Evolutionary conservation across 1,140 invertebrate species (phyloP).

Genomic region (Drosophila ficusphila): DNA sequence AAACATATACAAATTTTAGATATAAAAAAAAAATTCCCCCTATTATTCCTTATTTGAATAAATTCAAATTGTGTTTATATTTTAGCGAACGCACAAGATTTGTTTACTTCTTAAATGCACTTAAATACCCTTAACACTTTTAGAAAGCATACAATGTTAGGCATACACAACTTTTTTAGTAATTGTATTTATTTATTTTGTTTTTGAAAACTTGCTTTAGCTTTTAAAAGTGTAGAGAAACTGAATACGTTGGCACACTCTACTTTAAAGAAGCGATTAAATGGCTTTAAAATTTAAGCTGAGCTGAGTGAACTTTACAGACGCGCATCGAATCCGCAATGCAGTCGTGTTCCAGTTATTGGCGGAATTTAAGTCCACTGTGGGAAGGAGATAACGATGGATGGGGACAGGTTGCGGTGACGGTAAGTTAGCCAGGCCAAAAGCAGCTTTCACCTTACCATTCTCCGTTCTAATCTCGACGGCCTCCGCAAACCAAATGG

Average conservation of each 20-base stretch:
- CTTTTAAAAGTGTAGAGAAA: not conserved
- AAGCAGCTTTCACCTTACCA: conserved; percentile 51
- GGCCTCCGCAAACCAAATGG: conserved; percentile 59
- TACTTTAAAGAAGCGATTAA: conserved; percentile 40
- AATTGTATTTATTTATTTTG: conserved; percentile 24
- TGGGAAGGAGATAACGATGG: conserved; percentile 28
- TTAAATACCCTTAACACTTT: not conserved
- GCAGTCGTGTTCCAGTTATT: conserved; percentile 38
- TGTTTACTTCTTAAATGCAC: too few species aligned
- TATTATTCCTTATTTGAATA: not conserved
- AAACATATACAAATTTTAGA: too few species aligned
- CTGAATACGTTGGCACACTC: conserved; percentile 38
- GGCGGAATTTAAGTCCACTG: conserved; percentile 51
- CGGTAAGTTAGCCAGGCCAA: conserved; percentile 1
- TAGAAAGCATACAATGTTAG: conserved; percentile 67
- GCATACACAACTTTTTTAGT: conserved; percentile 40
- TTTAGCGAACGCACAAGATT: too few species aligned
- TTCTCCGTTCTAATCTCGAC: conserved; percentile 60
- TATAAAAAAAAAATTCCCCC: not conserved
- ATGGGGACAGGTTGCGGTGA: not conserved
- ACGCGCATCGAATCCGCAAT: conserved; percentile 16
- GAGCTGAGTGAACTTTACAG: not conserved
- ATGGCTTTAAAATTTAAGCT: conserved; percentile 49
- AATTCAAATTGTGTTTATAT: too few species aligned
- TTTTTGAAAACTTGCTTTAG: not conserved